Conservation (phyloP, 2,888 invertebrate genomes). For the Fragum whitleyi region DNA sequence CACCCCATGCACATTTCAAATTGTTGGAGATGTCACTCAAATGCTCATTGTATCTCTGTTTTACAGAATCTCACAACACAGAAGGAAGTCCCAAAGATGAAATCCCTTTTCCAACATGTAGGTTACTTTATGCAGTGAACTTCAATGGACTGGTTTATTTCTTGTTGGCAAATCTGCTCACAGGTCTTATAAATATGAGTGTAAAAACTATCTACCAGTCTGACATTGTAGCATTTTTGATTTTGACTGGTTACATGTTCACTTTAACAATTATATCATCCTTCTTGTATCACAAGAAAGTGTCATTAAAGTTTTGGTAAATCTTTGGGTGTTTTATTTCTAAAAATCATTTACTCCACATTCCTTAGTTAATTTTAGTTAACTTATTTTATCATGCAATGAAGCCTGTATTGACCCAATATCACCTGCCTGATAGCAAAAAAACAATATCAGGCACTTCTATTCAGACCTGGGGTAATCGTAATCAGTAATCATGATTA, state of each 20-base stretch:
- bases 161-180: constrained; percentile 92
- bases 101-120: constrained; percentile 34
- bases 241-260: constrained; percentile 79
- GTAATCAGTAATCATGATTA: too few species aligned
- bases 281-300: constrained; percentile 66
- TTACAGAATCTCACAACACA: background rate
- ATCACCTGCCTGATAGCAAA: too few species aligned
- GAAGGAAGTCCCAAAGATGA: background rate
- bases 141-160: constrained; percentile 94
- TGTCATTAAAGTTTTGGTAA: constrained; percentile 75
- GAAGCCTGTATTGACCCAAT: too few species aligned
- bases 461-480: too few species aligned
- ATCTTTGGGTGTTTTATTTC: background rate
- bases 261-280: constrained; percentile 63
- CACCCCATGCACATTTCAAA: too few species aligned
- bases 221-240: constrained; percentile 63
- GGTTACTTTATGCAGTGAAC: constrained; percentile 90
- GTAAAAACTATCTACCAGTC: constrained; percentile 87
- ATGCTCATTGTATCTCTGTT: too few species aligned
- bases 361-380: too few species aligned
- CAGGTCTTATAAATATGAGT: constrained; percentile 92
- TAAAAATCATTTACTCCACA: too few species aligned
- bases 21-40: too few species aligned
- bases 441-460: too few species aligned
- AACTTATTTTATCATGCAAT: too few species aligned